Evolutionary conservation across 1,140 invertebrate genomes (phyloP).

Genomic region (Ceratina japonica): DNA sequence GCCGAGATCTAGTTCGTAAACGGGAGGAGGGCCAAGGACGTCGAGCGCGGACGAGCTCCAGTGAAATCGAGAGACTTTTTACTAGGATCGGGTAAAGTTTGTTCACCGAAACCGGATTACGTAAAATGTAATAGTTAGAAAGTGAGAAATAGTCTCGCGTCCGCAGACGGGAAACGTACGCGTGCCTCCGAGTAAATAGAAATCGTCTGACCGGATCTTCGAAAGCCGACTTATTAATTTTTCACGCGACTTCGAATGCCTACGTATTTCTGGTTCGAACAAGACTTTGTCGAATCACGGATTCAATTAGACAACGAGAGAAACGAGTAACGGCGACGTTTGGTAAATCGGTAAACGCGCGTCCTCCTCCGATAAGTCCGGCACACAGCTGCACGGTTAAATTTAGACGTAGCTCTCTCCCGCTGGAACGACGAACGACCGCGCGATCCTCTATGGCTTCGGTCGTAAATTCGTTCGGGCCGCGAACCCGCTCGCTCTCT

Average conservation of each 20-base stretch:
- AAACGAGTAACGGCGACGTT: background rate
- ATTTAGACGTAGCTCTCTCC: constrained; percentile 4
- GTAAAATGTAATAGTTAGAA: constrained; percentile 2
- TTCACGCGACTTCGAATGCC: too few species aligned
- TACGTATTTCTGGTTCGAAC: too few species aligned
- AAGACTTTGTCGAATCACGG: background rate
- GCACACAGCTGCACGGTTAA: constrained; percentile 2
- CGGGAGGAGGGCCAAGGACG: constrained; percentile 15
- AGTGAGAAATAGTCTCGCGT: background rate
- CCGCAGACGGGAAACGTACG: background rate
- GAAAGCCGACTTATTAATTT: too few species aligned
- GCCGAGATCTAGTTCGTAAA: background rate
- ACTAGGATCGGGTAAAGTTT: background rate
- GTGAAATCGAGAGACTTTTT: background rate
- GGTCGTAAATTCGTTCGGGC: constrained; percentile 6
- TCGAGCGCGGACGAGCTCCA: background rate
- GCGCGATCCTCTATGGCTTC: background rate
- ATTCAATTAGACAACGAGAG: constrained; percentile 3
- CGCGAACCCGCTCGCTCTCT: background rate
- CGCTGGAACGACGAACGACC: constrained; percentile 3
- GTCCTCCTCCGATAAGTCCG: too few species aligned
- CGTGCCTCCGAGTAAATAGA: background rate
- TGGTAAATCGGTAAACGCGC: constrained; percentile 21
- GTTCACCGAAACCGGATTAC: background rate
- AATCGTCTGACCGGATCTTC: too few species aligned